These are phyloP conservation scores for Callionymus lyra DNA, from an alignment of 2,113 vertebrate genomes.

Conservation along the genomic window DNA sequence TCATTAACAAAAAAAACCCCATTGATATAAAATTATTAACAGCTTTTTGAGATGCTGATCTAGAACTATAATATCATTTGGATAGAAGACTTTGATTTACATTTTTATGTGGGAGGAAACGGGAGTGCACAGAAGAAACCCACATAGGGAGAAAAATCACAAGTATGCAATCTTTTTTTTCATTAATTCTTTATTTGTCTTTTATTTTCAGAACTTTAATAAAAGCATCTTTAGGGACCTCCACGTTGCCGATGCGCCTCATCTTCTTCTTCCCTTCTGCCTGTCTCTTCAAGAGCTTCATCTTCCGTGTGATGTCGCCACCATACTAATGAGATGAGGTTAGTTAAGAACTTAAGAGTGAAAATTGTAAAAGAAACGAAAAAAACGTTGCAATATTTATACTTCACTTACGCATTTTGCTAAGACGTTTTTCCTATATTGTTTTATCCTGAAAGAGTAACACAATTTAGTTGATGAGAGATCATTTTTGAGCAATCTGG, in stretches of 20 bases:
- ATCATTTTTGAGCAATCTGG: not conserved
- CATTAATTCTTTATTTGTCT: conserved; percentile 25
- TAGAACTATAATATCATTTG: too few relatives aligned
- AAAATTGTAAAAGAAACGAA: not conserved
- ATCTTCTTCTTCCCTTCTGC: conserved; percentile 91
- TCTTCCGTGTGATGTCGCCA: conserved; percentile 91
- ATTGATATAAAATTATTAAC: too few relatives aligned
- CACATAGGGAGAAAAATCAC: too few relatives aligned
- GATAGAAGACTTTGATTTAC: too few relatives aligned
- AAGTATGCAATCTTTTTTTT: too few relatives aligned
- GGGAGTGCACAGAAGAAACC: too few relatives aligned
- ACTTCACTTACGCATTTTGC: conserved; percentile 92
- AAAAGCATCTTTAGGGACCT: conserved; percentile 90
- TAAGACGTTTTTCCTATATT: conserved; percentile 88
- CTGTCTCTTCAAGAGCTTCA: conserved; percentile 92
- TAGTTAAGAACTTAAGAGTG: not conserved
- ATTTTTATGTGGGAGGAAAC: too few relatives aligned
- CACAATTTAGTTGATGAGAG: not conserved
- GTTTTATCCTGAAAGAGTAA: conserved; percentile 79
- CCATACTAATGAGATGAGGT: conserved; percentile 72
- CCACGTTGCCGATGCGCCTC: conserved; percentile 84
- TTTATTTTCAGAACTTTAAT: conserved; percentile 81
- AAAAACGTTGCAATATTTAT: not conserved
- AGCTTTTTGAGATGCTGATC: too few relatives aligned
- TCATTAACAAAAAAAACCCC: too few relatives aligned